Evolutionary conservation across 2,888 invertebrate genomes (phyloP).

Genomic region (Steromphala cineraria): DNA sequence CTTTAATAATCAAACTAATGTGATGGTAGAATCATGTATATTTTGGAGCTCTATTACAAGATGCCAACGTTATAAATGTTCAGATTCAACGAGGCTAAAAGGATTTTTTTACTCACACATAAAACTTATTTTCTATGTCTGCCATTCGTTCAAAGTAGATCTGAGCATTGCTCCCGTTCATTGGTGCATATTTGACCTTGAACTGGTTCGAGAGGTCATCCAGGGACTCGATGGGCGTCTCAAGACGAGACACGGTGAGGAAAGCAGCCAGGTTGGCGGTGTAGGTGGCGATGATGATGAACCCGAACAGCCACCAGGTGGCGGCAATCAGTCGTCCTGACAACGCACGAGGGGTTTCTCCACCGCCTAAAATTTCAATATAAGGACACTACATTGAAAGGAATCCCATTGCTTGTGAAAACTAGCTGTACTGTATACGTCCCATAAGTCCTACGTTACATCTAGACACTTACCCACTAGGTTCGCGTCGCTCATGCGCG

Average conservation of each 20-base stretch:
- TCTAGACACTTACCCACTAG: too few relatives aligned
- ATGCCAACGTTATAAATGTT: too few relatives aligned
- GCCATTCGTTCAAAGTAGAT: conserved; percentile 97
- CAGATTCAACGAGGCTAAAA: too few relatives aligned
- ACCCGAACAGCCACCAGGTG: conserved; percentile 99
- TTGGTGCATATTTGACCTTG: conserved; percentile 95
- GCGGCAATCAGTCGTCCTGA: conserved; percentile 96
- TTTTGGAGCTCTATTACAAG: too few relatives aligned
- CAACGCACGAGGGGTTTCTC: conserved; percentile 84
- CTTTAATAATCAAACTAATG: too few relatives aligned
- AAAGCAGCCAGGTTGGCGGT: conserved; percentile 99
- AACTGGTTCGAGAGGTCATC: conserved; percentile 98
- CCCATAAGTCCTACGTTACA: too few relatives aligned
- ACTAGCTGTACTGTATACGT: too few relatives aligned
- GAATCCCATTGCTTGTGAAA: too few relatives aligned
- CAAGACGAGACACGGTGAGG: conserved; percentile 90
- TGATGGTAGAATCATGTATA: too few relatives aligned
- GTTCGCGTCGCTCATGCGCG: too few relatives aligned
- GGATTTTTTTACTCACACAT: conserved; percentile 83
- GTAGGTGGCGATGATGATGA: conserved; percentile 98
- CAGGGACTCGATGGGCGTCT: conserved; percentile 91
- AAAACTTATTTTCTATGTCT: conserved; percentile 93
- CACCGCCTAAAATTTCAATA: conserved; percentile 61
- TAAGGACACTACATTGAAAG: neutral
- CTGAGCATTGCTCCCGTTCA: conserved; percentile 91